phyloP scores from a whole-genome alignment of 2,888 invertebrate species.

The Griposia aprilina region DNA sequence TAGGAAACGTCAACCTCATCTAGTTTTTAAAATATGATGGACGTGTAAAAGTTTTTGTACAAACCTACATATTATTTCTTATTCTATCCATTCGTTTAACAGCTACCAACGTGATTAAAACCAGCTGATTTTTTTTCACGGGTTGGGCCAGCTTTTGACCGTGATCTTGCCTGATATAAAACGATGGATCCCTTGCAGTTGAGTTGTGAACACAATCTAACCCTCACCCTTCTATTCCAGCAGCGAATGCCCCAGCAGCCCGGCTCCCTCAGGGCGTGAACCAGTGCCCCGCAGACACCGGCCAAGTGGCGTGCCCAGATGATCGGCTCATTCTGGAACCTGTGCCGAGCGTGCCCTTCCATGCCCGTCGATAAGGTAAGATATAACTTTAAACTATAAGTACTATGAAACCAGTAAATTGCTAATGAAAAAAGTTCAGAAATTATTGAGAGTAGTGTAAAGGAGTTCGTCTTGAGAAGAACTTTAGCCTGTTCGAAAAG shows the following conservation, averaged over 20 bases:
- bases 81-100: too few relatives aligned
- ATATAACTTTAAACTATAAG: background rate
- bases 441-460: too few relatives aligned
- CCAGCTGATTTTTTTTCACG: background rate
- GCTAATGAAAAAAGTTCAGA: too few relatives aligned
- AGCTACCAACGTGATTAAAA: too few relatives aligned
- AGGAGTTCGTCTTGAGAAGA: background rate
- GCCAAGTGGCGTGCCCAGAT: slow-evolving; percentile 92
- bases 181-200: too few relatives aligned
- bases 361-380: slow-evolving; percentile 99
- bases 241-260: slow-evolving; percentile 84
- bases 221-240: slow-evolving; percentile 70
- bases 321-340: slow-evolving; percentile 99
- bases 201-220: slow-evolving; percentile 23
- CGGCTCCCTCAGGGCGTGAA: slow-evolving; percentile 75
- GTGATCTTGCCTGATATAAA: background rate
- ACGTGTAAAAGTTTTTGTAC: too few relatives aligned
- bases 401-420: too few relatives aligned
- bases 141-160: background rate
- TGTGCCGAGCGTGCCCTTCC: slow-evolving; percentile 98
- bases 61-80: too few relatives aligned
- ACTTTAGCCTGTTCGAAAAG: background rate
- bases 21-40: too few relatives aligned
- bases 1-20: too few relatives aligned
- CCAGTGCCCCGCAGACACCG: slow-evolving; percentile 76